These are phyloP conservation scores for Stomatorhinus ivindoensis DNA, from an alignment of 2,113 vertebrate species.

Conservation along the genomic window DNA sequence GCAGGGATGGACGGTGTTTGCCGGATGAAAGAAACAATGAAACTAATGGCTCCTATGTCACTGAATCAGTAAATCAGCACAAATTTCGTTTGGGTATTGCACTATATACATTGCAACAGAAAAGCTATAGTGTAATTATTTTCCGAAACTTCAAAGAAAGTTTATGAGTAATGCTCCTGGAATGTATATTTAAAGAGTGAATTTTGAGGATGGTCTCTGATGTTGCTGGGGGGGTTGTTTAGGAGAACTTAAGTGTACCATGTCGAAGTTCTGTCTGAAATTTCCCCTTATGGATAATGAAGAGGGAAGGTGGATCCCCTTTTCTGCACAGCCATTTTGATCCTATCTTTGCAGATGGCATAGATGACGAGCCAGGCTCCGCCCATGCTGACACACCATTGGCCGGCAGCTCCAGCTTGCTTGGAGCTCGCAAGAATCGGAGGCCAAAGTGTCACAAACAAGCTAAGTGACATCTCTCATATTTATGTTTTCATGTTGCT, in stretches of 20 bases:
- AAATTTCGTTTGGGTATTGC: neutral
- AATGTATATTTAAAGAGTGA: neutral
- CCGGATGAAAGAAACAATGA: neutral
- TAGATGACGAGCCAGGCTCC: neutral
- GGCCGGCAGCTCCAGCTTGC: neutral
- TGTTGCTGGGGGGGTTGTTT: neutral
- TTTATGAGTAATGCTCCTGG: neutral
- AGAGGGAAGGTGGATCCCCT: neutral
- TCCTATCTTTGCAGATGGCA: neutral
- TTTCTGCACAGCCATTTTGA: neutral
- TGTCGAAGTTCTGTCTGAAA: neutral
- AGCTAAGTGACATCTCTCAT: neutral
- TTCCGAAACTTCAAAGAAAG: neutral
- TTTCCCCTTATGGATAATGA: neutral
- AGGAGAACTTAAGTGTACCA: neutral
- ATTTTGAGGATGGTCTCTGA: neutral
- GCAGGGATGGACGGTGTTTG: neutral
- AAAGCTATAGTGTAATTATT: neutral
- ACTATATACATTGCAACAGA: neutral
- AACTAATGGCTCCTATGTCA: neutral
- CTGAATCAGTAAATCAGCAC: neutral
- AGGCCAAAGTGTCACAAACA: neutral
- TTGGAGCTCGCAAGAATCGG: neutral
- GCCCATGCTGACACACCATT: neutral
- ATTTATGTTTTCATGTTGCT: neutral